Percentiles rank a stretch among this genome's conserved stretches.
phyloP scores from a whole-genome alignment of 2,113 vertebrate species.

The Perognathus longimembris region DNA sequence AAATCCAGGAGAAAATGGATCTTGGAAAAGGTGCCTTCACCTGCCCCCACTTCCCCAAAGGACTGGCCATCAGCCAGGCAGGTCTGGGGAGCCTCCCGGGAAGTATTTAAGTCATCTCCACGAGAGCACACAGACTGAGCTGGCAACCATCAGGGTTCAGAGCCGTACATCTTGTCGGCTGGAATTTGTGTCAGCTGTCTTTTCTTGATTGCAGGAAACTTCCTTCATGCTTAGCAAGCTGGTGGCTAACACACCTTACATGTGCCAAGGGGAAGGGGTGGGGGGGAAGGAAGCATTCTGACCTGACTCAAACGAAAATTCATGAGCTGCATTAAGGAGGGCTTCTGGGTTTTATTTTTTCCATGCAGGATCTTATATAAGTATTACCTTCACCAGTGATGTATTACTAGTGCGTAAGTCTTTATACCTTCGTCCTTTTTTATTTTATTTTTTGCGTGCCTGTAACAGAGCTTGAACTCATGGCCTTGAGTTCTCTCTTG shows the following conservation, averaged over 20 bases:
- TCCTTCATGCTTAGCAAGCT: slow-evolving; percentile 14
- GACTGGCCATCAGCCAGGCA: not conserved
- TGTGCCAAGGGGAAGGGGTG: too few relatives aligned
- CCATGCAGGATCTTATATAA: not conserved
- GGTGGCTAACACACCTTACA: slow-evolving; percentile 2
- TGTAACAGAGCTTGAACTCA: too few relatives aligned
- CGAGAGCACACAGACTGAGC: not conserved
- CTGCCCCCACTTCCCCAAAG: fast-evolving
- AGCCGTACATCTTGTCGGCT: not conserved
- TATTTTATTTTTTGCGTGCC: too few relatives aligned
- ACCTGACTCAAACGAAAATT: too few relatives aligned
- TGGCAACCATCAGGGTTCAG: not conserved
- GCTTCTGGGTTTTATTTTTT: too few relatives aligned
- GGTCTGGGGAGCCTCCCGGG: not conserved
- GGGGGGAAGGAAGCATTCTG: too few relatives aligned
- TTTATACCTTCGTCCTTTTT: not conserved
- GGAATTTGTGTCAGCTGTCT: slow-evolving; percentile 34
- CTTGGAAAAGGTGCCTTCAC: not conserved
- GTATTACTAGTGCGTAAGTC: not conserved
- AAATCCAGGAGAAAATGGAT: not conserved
- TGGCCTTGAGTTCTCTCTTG: too few relatives aligned
- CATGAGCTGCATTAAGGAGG: too few relatives aligned
- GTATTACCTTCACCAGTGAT: not conserved
- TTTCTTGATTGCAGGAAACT: not conserved
- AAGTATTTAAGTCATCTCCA: not conserved